Base-by-base conservation (phyloP, 2,797 vertebrate genomes). In the Philypnodon macrostomus region DNA sequence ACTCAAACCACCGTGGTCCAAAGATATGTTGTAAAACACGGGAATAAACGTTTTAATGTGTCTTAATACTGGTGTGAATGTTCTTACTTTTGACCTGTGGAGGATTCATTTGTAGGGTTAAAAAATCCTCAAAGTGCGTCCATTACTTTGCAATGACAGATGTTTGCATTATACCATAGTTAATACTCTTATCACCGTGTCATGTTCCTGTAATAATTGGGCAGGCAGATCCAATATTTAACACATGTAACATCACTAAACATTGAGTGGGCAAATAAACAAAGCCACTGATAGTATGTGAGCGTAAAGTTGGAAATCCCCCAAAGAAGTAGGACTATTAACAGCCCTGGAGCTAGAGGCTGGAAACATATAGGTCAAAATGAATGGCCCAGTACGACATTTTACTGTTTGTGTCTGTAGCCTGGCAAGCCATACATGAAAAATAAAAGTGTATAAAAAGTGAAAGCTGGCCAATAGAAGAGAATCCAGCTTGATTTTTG, bases 1-100 rank as follows among this genome's bases (percentile, higher is more conserved):
- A 74, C 44, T 53, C 49, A 61, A 71, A 84, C 74, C 69, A 42
- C 65, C 47, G 30, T 78, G 70, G 79, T 75, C 63, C 49, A 39
- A 81, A 80, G 76, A 36, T 15, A 67, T 37, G 17, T 27, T 59
- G 46, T 23, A 14, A 52, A 26, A 31, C 19, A 30, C 34, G 30
- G 1, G 33, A 14, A 29, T 58, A 19, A 23, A 19, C 18, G 9
- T 16, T 42, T 41, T 42, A 26, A 12, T 27, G 39, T 26, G 13
- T 9, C 39, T 26, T 5, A 42, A 27, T 8, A 16, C 14, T 36
- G 45, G 11, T 34, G 11, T 37, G 34, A 33, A 40, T 58, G 46
- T 21, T 1, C 15, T n/a, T 2, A 5, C 14, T 11, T 10, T 10
- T 13, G 13, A 10, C 16, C 15, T 41, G 24, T 29, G 27, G 11